phyloP scores from a whole-genome alignment of 2,797 vertebrate species.

The Channa striata region DNA sequence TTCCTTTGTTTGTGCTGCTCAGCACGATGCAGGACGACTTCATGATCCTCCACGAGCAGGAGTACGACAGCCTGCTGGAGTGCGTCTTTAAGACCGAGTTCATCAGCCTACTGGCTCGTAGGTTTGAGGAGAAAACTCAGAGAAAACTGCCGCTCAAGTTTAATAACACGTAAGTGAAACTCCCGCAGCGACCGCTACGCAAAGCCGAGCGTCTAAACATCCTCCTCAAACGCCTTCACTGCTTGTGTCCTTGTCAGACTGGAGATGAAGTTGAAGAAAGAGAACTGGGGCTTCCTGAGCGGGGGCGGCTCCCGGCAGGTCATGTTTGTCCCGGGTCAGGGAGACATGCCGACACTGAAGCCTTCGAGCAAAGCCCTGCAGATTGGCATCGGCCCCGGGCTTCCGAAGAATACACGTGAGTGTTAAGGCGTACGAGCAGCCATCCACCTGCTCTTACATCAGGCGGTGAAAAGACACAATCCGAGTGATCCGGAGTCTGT shows the following conservation, averaged over 20 bases:
- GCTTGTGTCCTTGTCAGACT: constrained; percentile 81
- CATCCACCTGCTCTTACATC: not conserved
- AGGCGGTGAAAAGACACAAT: not conserved
- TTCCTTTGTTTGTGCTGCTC: constrained; percentile 40
- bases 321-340: constrained; percentile 91
- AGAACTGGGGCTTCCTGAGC: constrained; percentile 96
- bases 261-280: constrained; percentile 98
- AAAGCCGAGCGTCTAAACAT: not conserved
- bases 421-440: too few relatives aligned
- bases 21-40: constrained; percentile 97
- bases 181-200: not conserved
- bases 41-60: constrained; percentile 95
- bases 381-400: constrained; percentile 94
- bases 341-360: constrained; percentile 89
- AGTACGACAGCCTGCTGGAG: constrained; percentile 97
- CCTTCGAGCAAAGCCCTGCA: constrained; percentile 95
- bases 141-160: constrained; percentile 96
- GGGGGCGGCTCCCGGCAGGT: constrained; percentile 93
- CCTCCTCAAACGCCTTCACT: not conserved
- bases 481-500: too few relatives aligned
- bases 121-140: constrained; percentile 95
- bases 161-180: constrained; percentile 91
- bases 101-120: constrained; percentile 92
- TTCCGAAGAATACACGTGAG: constrained; percentile 97
- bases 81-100: constrained; percentile 98